These are phyloP conservation scores for Esox masquinongy DNA, from an alignment of 2,797 vertebrate genomes.

Conservation along the genomic window DNA sequence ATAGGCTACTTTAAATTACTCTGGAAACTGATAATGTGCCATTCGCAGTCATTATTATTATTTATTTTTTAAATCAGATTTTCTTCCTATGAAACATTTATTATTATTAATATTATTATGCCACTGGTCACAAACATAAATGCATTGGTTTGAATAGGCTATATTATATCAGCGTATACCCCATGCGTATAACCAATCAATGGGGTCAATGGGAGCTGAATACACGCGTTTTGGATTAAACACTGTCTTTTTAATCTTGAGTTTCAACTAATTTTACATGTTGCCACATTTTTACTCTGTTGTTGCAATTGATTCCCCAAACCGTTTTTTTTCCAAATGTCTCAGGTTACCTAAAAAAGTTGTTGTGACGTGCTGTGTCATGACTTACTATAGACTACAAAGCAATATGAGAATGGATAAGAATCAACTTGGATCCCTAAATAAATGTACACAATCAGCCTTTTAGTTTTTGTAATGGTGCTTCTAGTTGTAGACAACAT, in stretches of 20 bases:
- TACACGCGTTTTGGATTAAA: background rate
- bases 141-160: background rate
- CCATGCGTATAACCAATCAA: background rate
- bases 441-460: too few relatives aligned
- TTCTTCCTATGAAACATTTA: background rate
- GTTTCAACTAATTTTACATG: too few relatives aligned
- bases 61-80: background rate
- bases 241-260: background rate
- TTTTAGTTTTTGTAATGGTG: too few relatives aligned
- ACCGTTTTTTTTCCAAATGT: too few relatives aligned
- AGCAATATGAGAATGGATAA: too few relatives aligned
- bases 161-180: background rate
- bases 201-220: background rate
- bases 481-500: too few relatives aligned
- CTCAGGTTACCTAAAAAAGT: too few relatives aligned
- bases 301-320: too few relatives aligned
- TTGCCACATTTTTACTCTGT: too few relatives aligned
- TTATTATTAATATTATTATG: background rate
- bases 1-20: constrained; percentile 40
- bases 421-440: too few relatives aligned
- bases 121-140: background rate
- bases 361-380: too few relatives aligned
- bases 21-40: constrained; percentile 50
- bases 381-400: too few relatives aligned
- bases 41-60: background rate